Evolutionary conservation across 1,140 invertebrate species (phyloP).

Genomic region (Homarus americanus): DNA sequence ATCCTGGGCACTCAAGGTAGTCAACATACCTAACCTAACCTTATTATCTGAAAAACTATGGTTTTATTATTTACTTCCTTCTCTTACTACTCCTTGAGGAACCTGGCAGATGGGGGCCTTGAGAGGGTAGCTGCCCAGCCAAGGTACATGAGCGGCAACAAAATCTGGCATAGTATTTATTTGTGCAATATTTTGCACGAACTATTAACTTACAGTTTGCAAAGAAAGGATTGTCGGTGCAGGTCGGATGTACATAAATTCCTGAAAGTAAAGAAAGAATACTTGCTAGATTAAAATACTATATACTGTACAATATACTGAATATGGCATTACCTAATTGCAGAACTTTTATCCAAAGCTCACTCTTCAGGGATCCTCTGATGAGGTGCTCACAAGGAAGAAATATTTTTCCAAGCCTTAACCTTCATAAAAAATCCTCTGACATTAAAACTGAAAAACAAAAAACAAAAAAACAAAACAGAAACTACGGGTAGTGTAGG

Average conservation of each 20-base stretch:
- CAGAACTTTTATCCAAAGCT: too few species aligned
- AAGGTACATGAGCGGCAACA: conserved; percentile 94
- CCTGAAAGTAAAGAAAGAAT: conserved; percentile 79
- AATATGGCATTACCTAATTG: too few species aligned
- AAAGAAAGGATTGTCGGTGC: conserved; percentile 92
- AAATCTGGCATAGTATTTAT: conserved; percentile 93
- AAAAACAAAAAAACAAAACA: too few species aligned
- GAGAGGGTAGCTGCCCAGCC: conserved; percentile 85
- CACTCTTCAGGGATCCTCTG: too few species aligned
- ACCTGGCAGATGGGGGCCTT: conserved; percentile 78
- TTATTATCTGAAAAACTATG: neutral
- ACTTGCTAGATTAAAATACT: too few species aligned
- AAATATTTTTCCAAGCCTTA: too few species aligned
- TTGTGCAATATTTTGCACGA: conserved; percentile 87
- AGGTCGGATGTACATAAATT: conserved; percentile 86
- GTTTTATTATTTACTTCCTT: conserved; percentile 32
- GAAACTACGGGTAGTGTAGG: too few species aligned
- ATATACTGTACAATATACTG: too few species aligned
- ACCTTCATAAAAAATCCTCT: too few species aligned
- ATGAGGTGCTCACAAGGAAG: too few species aligned
- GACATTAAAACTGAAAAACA: too few species aligned
- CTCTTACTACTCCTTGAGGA: conserved; percentile 30
- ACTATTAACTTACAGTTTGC: conserved; percentile 93
- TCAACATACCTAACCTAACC: neutral
- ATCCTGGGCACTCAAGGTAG: neutral